Evolutionary conservation across 2,113 vertebrate genomes (phyloP).

Genomic region (Toxotes jaculatrix): DNA sequence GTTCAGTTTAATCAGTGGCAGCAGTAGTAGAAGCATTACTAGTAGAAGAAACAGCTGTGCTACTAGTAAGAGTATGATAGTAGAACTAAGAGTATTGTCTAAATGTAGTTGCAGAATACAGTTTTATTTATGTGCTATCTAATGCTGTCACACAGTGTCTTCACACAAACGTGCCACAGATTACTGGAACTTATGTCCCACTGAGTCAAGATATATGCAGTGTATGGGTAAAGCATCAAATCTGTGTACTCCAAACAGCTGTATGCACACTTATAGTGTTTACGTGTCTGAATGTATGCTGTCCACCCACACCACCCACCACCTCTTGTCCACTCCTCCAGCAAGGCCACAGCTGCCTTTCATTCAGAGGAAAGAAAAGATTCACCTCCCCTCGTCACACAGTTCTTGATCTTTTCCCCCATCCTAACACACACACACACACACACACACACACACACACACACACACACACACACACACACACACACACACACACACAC

Average conservation of each 20-base stretch:
- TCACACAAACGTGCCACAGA: no score
- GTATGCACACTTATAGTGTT: not conserved
- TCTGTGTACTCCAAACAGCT: not conserved
- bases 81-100: no score
- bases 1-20: no score
- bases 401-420: conserved; percentile 8
- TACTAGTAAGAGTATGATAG: no score
- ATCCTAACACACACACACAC: conserved; percentile 7
- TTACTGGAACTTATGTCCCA: no score
- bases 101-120: no score
- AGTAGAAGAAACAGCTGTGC: no score
- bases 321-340: not conserved
- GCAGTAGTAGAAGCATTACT: no score
- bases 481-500: conserved; percentile 14
- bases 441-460: not conserved
- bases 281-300: not conserved
- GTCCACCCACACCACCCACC: not conserved
- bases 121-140: no score
- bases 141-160: no score
- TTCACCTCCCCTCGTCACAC: conserved; percentile 19
- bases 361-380: conserved; percentile 65
- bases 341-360: conserved; percentile 68
- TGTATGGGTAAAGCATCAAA: no score
- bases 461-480: conserved; percentile 17
- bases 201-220: not conserved